These are phyloP conservation scores for Cynodonichthys magdalenae DNA, from an alignment of 2,797 vertebrate genomes.

Conservation along the genomic window DNA sequence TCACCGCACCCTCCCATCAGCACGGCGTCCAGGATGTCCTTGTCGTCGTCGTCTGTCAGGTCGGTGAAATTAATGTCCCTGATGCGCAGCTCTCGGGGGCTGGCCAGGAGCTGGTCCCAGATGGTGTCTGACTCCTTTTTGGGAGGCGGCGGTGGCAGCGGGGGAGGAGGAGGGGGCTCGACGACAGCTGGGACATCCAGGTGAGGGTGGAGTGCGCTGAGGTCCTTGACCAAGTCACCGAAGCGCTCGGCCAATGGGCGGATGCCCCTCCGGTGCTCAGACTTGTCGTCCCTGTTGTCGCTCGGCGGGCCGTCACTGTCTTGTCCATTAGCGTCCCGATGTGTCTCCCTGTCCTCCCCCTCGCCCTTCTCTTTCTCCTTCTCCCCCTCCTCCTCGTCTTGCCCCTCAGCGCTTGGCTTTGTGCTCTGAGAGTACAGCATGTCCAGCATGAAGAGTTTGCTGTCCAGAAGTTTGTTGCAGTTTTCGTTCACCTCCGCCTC, in stretches of 20 bases:
- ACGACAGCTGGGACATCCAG: slow-evolving; percentile 47
- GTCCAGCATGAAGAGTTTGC: slow-evolving; percentile 95
- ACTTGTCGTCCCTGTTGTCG: slow-evolving; percentile 63
- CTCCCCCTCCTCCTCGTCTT: slow-evolving; percentile 82
- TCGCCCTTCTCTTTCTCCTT: slow-evolving; percentile 76
- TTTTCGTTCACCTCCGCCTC: slow-evolving; percentile 88
- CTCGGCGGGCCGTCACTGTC: slow-evolving; percentile 3
- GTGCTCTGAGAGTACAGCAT: slow-evolving; percentile 96
- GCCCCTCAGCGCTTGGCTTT: slow-evolving; percentile 84
- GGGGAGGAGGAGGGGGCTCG: slow-evolving; percentile 65
- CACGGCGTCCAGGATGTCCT: slow-evolving; percentile 88
- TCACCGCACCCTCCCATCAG: slow-evolving; percentile 81
- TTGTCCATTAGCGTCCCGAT: slow-evolving; percentile 65
- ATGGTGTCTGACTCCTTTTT: slow-evolving; percentile 96
- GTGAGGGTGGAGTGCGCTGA: slow-evolving; percentile 50
- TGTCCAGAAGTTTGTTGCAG: slow-evolving; percentile 91
- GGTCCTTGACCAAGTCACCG: slow-evolving; percentile 86
- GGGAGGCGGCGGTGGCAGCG: slow-evolving; percentile 59
- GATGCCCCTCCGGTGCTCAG: slow-evolving; percentile 84
- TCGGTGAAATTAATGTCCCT: slow-evolving; percentile 97
- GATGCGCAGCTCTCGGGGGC: slow-evolving; percentile 92
- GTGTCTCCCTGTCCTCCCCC: slow-evolving; percentile 77
- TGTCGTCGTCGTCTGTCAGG: slow-evolving; percentile 91
- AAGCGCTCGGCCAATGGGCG: slow-evolving; percentile 90
- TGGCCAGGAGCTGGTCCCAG: slow-evolving; percentile 97